These are phyloP conservation scores for Myopa testacea DNA, from an alignment of 2,888 invertebrate species.

Conservation along the genomic window DNA sequence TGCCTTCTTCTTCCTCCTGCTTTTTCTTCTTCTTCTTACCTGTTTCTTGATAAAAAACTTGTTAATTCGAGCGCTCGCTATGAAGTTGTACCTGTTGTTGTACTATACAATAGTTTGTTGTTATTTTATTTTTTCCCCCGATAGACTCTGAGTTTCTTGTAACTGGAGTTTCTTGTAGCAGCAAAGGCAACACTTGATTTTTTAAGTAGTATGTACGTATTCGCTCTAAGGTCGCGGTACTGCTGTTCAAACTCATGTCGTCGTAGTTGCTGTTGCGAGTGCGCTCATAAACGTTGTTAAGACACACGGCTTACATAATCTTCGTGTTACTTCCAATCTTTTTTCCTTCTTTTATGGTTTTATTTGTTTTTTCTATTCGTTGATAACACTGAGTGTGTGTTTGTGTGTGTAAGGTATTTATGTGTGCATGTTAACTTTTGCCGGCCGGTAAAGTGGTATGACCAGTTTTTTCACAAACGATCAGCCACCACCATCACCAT, in stretches of 20 bases:
- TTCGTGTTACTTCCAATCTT: neutral
- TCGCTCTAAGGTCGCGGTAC: neutral
- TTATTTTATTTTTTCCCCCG: neutral
- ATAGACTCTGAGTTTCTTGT: conserved; percentile 8
- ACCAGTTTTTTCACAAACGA: conserved; percentile 24
- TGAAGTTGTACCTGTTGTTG: neutral
- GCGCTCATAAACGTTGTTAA: conserved; percentile 15
- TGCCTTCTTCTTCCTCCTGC: neutral
- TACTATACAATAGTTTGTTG: neutral
- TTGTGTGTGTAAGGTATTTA: neutral
- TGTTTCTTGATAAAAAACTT: neutral
- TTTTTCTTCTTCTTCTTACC: neutral
- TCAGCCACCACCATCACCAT: neutral
- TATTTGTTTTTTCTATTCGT: neutral
- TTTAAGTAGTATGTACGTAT: neutral
- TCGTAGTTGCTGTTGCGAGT: neutral
- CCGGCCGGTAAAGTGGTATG: conserved; percentile 40
- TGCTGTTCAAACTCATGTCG: neutral
- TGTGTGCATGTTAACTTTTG: conserved; percentile 17
- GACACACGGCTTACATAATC: conserved; percentile 15
- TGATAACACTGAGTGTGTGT: neutral
- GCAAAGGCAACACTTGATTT: conserved; percentile 1
- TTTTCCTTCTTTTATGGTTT: neutral
- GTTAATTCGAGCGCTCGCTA: neutral
- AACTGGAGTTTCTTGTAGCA: neutral